These are phyloP conservation scores for Steinernema hermaphroditum DNA, from an alignment of 2,888 invertebrate genomes.

Conservation along the genomic window DNA sequence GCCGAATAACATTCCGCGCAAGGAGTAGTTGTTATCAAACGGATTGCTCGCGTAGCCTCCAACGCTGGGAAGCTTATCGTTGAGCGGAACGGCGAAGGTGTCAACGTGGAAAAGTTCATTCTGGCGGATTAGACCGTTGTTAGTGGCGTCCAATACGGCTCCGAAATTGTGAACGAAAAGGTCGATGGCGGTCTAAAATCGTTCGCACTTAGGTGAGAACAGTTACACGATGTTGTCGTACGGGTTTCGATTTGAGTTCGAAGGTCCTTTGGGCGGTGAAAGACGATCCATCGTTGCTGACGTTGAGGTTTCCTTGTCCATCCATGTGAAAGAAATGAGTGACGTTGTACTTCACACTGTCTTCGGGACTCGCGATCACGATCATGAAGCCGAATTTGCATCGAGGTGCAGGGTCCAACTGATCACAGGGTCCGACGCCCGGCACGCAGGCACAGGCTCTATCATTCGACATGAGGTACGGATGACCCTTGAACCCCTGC, in stretches of 20 bases:
- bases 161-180: slow-evolving; percentile 59
- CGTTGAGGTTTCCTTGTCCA: neutral
- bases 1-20: neutral
- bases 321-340: neutral
- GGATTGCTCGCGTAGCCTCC: neutral
- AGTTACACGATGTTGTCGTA: neutral
- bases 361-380: neutral
- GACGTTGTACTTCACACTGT: neutral
- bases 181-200: slow-evolving; percentile 56
- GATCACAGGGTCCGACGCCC: neutral
- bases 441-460: neutral
- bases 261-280: neutral
- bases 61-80: slow-evolving; percentile 9
- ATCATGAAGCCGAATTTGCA: slow-evolving; percentile 24
- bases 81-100: slow-evolving; percentile 54
- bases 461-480: neutral
- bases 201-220: neutral
- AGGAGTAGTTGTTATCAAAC: neutral
- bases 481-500: neutral
- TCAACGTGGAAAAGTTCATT: slow-evolving; percentile 57
- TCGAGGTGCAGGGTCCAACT: neutral
- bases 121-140: slow-evolving; percentile 39
- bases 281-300: neutral
- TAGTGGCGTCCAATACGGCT: slow-evolving; percentile 50
- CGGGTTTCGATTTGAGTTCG: neutral